phyloP scores from a whole-genome alignment of 2,113 vertebrate species.

The Psettodes erumei region DNA sequence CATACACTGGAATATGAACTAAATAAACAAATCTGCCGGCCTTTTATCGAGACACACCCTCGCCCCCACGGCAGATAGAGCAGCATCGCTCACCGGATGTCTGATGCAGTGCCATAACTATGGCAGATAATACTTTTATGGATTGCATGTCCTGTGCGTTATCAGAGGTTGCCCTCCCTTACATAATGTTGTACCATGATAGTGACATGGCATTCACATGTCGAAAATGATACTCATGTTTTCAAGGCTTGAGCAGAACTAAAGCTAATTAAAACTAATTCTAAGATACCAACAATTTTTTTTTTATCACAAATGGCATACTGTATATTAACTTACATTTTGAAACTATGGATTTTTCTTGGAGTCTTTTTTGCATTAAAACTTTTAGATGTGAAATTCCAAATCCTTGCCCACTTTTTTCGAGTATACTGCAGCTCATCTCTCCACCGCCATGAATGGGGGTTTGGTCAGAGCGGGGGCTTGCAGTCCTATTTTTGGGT shows the following conservation, averaged over 20 bases:
- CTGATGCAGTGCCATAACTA: slow-evolving; percentile 40
- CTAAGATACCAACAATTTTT: not conserved
- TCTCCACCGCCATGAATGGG: slow-evolving; percentile 12
- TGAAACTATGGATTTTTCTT: not conserved
- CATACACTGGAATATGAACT: slow-evolving; percentile 28
- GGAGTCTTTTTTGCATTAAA: not conserved
- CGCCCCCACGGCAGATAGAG: not conserved
- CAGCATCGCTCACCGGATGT: not conserved
- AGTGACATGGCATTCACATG: too few species aligned
- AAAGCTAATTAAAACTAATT: not conserved
- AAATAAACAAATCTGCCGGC: slow-evolving; percentile 52
- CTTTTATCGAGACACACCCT: slow-evolving; percentile 47
- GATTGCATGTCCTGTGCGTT: not conserved
- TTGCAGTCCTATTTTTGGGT: slow-evolving; percentile 65
- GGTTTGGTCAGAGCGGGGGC: not conserved
- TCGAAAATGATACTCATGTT: too few species aligned
- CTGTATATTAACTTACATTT: not conserved
- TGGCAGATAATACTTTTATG: slow-evolving; percentile 22
- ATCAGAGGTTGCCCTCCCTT: slow-evolving; percentile 15
- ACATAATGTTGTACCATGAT: slow-evolving; percentile 3
- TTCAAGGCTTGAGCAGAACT: too few species aligned
- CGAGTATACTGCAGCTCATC: not conserved
- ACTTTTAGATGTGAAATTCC: not conserved
- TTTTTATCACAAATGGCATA: not conserved
- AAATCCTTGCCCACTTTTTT: not conserved